Evolutionary conservation across 1,140 invertebrate genomes (phyloP).

Genomic region (Apocrypta bakeri): DNA sequence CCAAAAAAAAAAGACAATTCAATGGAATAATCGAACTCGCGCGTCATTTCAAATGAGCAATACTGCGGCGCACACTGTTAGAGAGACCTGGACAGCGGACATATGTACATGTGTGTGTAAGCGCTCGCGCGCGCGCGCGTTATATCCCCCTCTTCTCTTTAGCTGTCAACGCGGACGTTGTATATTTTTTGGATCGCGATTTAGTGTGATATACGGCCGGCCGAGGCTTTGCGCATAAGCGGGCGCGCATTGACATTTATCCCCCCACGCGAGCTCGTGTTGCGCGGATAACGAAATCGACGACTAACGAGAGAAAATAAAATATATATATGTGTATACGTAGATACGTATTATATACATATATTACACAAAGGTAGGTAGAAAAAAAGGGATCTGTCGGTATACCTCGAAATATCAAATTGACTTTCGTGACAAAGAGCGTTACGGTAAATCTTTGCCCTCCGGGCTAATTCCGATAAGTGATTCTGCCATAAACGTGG

Average conservation of each 20-base stretch:
- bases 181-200: slow-evolving; percentile 75
- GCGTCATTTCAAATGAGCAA: slow-evolving; percentile 53
- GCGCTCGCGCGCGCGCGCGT: not conserved
- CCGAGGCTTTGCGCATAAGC: slow-evolving; percentile 67
- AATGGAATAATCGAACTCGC: not conserved
- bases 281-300: slow-evolving; percentile 54
- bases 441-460: slow-evolving; percentile 30
- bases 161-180: slow-evolving; percentile 68
- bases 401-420: not conserved
- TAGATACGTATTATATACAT: too few species aligned
- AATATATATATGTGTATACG: too few species aligned
- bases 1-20: not conserved
- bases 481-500: slow-evolving; percentile 14
- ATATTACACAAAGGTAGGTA: slow-evolving; percentile 29
- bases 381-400: not conserved
- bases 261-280: slow-evolving; percentile 43
- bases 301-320: slow-evolving; percentile 55
- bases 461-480: slow-evolving; percentile 39
- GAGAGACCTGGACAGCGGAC: not conserved
- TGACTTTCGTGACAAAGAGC: slow-evolving; percentile 11
- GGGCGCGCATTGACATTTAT: slow-evolving; percentile 62
- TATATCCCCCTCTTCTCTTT: slow-evolving; percentile 54
- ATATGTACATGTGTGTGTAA: slow-evolving; percentile 14
- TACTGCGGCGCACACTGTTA: slow-evolving; percentile 67
- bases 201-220: slow-evolving; percentile 71